A percentile compares a stretch with the other conserved stretches of the same genome.
phyloP scores from a whole-genome alignment of 2,888 invertebrate species.

The Tineola bisselliella region DNA sequence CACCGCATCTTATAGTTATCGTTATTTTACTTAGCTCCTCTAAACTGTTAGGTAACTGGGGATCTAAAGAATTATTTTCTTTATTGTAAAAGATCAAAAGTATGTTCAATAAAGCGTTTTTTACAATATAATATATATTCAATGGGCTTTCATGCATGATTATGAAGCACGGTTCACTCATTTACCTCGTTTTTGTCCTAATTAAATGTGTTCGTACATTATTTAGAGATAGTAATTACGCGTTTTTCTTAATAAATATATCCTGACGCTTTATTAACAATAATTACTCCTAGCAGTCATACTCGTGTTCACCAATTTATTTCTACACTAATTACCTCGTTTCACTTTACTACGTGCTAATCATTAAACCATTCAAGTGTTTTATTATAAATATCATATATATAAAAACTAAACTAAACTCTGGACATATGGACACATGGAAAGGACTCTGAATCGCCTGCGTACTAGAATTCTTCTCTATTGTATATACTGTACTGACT shows the following conservation, averaged over 20 bases:
- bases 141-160: not conserved
- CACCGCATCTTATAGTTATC: slow-evolving; percentile 30
- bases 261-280: not conserved
- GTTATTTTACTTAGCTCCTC: slow-evolving; percentile 27
- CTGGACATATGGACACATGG: no score
- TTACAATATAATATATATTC: not conserved
- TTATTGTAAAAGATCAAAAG: not conserved
- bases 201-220: not conserved
- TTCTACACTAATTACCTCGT: not conserved
- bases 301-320: not conserved
- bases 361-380: no score
- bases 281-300: not conserved
- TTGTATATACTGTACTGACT: no score
- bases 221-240: not conserved
- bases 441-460: no score
- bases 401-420: no score
- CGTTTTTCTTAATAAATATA: not conserved
- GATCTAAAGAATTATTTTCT: not conserved
- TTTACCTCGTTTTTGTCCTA: no score
- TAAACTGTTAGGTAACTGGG: slow-evolving; percentile 30
- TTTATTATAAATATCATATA: no score
- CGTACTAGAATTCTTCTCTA: no score
- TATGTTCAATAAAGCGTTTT: not conserved
- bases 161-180: no score
- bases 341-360: not conserved